These are phyloP conservation scores for Columbina picui DNA, from an alignment of 2,113 vertebrate genomes.

Conservation along the genomic window DNA sequence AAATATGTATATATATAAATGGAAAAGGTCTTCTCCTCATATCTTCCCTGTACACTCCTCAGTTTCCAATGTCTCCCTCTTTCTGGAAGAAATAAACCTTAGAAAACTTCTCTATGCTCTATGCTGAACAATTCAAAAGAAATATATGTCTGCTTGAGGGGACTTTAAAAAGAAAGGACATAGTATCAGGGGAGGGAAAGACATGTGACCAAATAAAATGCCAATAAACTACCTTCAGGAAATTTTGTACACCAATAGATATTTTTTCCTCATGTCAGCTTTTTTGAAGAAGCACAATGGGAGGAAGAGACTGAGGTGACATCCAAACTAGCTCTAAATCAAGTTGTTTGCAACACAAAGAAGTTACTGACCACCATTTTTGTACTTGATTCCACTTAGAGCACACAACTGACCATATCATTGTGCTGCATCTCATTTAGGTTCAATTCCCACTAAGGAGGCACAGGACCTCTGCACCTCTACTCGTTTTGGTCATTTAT, in stretches of 20 bases:
- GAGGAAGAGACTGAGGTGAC: background rate
- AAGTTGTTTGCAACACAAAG: background rate
- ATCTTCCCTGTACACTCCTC: background rate
- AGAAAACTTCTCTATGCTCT: background rate
- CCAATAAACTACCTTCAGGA: background rate
- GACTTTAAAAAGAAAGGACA: background rate
- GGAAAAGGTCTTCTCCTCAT: background rate
- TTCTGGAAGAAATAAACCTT: background rate
- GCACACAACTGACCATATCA: background rate
- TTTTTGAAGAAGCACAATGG: background rate
- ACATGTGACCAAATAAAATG: background rate
- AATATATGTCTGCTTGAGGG: background rate
- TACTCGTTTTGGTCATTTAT: background rate
- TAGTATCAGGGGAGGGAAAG: background rate
- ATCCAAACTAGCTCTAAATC: background rate
- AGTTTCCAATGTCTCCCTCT: background rate
- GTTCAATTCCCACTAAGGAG: background rate
- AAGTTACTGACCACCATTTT: background rate
- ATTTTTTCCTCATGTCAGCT: background rate
- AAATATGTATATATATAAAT: background rate
- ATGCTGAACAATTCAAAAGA: background rate
- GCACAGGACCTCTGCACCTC: rapidly evolving
- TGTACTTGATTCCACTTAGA: background rate
- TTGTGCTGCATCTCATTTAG: background rate
- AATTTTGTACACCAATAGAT: background rate